phyloP scores from a whole-genome alignment of 2,113 vertebrate species.

The Saguinus imperator region DNA sequence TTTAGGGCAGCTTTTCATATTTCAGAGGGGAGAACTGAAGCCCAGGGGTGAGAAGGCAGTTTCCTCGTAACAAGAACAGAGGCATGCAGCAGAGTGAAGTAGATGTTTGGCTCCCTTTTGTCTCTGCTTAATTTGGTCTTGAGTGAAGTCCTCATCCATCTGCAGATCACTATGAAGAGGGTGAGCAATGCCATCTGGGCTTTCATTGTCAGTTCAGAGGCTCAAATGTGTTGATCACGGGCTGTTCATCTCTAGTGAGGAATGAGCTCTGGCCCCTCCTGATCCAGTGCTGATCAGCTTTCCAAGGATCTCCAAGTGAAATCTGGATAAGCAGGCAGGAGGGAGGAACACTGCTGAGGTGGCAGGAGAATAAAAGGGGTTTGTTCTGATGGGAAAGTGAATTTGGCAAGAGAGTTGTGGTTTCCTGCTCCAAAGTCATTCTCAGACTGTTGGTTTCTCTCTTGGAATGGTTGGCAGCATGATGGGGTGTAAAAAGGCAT shows the following conservation, averaged over 20 bases:
- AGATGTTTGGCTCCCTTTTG: neutral
- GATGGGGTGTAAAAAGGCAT: slow-evolving; percentile 19
- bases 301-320: neutral
- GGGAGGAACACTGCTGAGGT: neutral
- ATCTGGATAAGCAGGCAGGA: neutral
- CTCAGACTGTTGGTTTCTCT: slow-evolving; percentile 12
- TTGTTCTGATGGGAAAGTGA: neutral
- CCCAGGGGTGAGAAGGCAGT: neutral
- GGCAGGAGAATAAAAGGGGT: neutral
- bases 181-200: neutral
- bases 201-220: neutral
- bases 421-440: slow-evolving; percentile 54
- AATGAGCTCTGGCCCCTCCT: neutral
- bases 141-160: too few relatives aligned
- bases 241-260: neutral
- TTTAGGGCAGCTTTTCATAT: neutral
- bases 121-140: neutral
- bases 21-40: neutral
- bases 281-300: neutral
- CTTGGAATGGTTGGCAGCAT: slow-evolving; percentile 1
- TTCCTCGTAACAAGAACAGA: neutral
- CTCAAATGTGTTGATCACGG: neutral
- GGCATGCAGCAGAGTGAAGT: neutral
- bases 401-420: slow-evolving; percentile 42
- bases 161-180: neutral